Evolutionary conservation across 2,888 invertebrate species (phyloP), one percentile per base, ranked within the genome.

Genomic region (Ditylenchus weischeri): DNA sequence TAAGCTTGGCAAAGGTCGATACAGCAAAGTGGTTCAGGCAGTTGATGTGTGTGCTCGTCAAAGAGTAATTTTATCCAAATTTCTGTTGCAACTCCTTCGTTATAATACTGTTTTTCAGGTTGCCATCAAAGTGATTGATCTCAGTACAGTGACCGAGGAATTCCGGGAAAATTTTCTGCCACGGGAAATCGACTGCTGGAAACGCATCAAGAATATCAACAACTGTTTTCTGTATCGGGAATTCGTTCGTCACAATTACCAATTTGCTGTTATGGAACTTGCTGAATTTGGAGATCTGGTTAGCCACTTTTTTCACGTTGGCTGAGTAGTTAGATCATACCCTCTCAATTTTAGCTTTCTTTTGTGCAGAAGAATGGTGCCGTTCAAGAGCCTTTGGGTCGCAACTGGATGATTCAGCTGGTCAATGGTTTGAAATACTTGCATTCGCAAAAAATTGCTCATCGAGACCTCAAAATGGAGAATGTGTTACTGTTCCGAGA

Each of bases 391-490:
- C 62, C 69, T 7, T 69, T 77, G 47, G 83, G 84, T 10, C 78
- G 79, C 54, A 74, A 71, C 11, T 85, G 85, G 85, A 80, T 83
- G 65, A 74, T 77, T 35, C 85, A 85, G 72, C 77, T 80, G 59
- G 36, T 70, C 23, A 78, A 80, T 57, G 86, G 85, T 18, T 82
- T 85, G 8, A 73, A 78, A 4, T 85, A 85, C 71, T 77, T 86
- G 63, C 86, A 86, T 70, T 51, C 49, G 18, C 75, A 73, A 60
- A 79, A 83, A 66, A 83, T 86, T 18, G 83, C 84, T 1, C 86
- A 86, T 72, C 75, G 86, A n/a, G 86, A 86, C 72, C 76, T 86
- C 59, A 86, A 86, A 75, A 79, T 86, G 50, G 86, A 86, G 74
- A 86, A 86, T 75, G 84, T 86, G 70, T 78, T 86, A n/a, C 76